Percentiles rank a stretch among this genome's conserved stretches.
phyloP scores from a whole-genome alignment of 2,888 invertebrate genomes.

The Athrips mouffetella region DNA sequence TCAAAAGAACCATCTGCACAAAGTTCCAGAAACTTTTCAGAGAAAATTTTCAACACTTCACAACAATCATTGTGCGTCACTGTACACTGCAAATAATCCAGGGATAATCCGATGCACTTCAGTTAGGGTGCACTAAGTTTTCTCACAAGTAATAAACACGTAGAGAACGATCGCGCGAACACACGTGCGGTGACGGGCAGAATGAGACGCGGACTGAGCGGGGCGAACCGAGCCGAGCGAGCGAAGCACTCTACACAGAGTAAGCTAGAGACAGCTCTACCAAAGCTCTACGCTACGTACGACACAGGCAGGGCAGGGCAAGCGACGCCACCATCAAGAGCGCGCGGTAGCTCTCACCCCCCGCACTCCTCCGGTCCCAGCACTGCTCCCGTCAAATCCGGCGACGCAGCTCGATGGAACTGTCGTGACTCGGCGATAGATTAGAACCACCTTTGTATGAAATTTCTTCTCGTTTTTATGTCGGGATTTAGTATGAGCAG shows the following conservation, averaged over 20 bases:
- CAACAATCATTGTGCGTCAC: constrained; percentile 55
- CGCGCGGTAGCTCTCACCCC: constrained; percentile 46
- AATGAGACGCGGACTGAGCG: constrained; percentile 25
- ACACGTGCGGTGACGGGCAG: constrained; percentile 33
- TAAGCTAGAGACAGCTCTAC: not conserved
- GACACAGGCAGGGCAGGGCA: too few relatives aligned
- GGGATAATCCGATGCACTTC: constrained; percentile 55
- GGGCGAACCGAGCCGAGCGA: constrained; percentile 19
- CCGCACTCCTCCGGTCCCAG: constrained; percentile 35
- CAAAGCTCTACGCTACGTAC: too few relatives aligned
- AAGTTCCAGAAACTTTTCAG: constrained; percentile 44
- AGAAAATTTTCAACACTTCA: constrained; percentile 46
- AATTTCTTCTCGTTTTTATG: constrained; percentile 59
- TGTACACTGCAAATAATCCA: constrained; percentile 53
- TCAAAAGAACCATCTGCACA: constrained; percentile 74
- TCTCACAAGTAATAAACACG: constrained; percentile 46
- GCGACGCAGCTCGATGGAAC: constrained; percentile 47
- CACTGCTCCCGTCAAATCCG: constrained; percentile 58
- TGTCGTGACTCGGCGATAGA: constrained; percentile 55
- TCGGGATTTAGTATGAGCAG: constrained; percentile 43
- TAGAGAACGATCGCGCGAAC: constrained; percentile 21
- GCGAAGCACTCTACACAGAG: constrained; percentile 24
- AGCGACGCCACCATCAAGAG: constrained; percentile 29
- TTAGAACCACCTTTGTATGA: constrained; percentile 55
- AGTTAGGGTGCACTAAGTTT: constrained; percentile 54